phyloP scores from a whole-genome alignment of 2,888 invertebrate genomes.

The Apotomis capreana region DNA sequence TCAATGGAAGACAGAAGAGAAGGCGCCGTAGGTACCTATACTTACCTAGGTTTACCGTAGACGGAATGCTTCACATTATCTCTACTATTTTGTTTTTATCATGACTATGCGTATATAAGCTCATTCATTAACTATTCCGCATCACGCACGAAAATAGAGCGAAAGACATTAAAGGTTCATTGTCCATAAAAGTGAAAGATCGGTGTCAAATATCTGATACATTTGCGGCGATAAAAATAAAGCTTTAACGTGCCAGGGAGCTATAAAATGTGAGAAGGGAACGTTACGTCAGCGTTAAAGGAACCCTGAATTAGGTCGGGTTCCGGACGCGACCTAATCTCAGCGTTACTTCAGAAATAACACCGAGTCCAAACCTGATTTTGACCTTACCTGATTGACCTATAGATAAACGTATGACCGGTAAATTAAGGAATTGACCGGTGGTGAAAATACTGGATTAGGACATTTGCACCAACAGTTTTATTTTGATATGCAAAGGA shows the following conservation, averaged over 20 bases:
- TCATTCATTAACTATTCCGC: conserved; percentile 10
- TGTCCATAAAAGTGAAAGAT: conserved; percentile 27
- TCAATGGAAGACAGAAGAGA: too few species aligned
- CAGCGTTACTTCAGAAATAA: conserved; percentile 43
- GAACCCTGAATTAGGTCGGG: conserved; percentile 64
- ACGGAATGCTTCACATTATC: too few species aligned
- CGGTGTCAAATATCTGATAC: conserved; percentile 38
- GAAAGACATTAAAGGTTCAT: conserved; percentile 15
- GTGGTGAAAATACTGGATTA: too few species aligned
- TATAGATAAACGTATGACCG: too few species aligned
- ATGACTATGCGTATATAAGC: not conserved
- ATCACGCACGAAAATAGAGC: not conserved
- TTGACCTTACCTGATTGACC: too few species aligned
- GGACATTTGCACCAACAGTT: too few species aligned
- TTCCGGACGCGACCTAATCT: conserved; percentile 54
- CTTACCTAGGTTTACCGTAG: too few species aligned
- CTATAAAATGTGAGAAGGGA: conserved; percentile 64
- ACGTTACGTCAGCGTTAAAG: conserved; percentile 57
- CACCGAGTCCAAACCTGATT: conserved; percentile 11
- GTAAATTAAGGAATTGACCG: too few species aligned
- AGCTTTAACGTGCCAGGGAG: conserved; percentile 62
- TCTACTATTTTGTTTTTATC: too few species aligned
- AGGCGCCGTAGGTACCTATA: too few species aligned
- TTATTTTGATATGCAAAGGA: too few species aligned
- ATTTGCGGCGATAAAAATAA: conserved; percentile 62